Conservation (phyloP, 2,797 vertebrate genomes). For the Cynopterus sphinx region DNA sequence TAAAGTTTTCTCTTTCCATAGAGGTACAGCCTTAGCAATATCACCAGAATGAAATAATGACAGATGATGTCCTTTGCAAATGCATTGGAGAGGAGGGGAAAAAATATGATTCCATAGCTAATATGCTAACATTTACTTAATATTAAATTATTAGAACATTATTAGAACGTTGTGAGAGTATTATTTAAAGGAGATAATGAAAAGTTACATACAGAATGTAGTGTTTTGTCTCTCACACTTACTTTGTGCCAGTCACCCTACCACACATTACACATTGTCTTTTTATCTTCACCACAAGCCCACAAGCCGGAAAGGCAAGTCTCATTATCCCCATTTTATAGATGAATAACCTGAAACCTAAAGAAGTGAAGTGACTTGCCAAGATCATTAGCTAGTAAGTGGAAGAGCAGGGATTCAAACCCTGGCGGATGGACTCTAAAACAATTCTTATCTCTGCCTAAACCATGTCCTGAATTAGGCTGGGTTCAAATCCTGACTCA, state of each 20-base stretch:
- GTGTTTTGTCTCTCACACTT: not conserved
- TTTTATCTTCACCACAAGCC: not conserved
- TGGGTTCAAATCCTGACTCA: not conserved
- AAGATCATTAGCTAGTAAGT: not conserved
- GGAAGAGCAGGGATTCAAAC: not conserved
- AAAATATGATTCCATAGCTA: not conserved
- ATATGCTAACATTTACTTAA: not conserved
- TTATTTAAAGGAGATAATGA: not conserved
- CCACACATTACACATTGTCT: not conserved
- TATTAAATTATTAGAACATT: not conserved
- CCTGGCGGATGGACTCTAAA: not conserved
- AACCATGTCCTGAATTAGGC: not conserved
- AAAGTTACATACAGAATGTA: accelerated
- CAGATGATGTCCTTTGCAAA: not conserved
- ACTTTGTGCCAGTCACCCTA: not conserved
- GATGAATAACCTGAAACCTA: not conserved
- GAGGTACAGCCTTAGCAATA: not conserved
- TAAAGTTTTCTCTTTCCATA: not conserved
- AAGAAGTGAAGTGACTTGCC: not conserved
- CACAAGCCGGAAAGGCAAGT: not conserved
- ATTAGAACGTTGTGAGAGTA: not conserved
- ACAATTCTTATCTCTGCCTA: not conserved
- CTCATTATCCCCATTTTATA: not conserved
- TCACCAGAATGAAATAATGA: not conserved
- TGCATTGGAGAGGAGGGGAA: not conserved